These are phyloP conservation scores for Mesocricetus auratus DNA, from an alignment of 2,113 vertebrate genomes.

Conservation along the genomic window DNA sequence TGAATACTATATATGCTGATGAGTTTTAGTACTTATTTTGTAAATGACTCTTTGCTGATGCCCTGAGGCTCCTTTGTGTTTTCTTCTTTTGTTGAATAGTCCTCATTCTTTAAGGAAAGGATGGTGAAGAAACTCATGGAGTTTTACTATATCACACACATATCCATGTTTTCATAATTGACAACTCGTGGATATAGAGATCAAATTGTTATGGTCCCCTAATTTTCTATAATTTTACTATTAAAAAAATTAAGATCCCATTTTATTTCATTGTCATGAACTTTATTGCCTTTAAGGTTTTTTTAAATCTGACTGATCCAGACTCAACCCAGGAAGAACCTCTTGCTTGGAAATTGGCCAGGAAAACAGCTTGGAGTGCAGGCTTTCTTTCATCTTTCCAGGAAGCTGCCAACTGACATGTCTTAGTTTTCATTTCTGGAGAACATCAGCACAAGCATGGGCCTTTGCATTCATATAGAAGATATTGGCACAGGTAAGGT, in stretches of 20 bases:
- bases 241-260: not conserved
- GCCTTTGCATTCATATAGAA: constrained; percentile 7
- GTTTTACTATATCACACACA: constrained; percentile 1
- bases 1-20: not conserved
- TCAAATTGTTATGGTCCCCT: constrained; percentile 18
- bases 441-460: constrained; percentile 4
- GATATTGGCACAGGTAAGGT: not conserved
- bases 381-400: constrained; percentile 59
- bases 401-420: constrained; percentile 27
- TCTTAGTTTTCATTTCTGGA: constrained; percentile 69
- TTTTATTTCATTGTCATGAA: not conserved
- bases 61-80: not conserved
- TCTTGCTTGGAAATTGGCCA: constrained; percentile 58
- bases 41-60: constrained; percentile 36
- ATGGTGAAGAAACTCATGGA: constrained; percentile 15
- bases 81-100: constrained; percentile 7
- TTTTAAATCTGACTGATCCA: constrained; percentile 26
- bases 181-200: constrained; percentile 50
- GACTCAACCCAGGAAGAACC: constrained; percentile 26
- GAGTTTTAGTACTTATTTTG: constrained; percentile 32
- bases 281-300: not conserved
- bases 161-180: constrained; percentile 53
- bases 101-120: constrained; percentile 30
- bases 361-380: constrained; percentile 42
- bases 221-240: constrained; percentile 46